These are phyloP conservation scores for Electrophaes corylata DNA, from an alignment of 2,888 invertebrate genomes.

Conservation along the genomic window DNA sequence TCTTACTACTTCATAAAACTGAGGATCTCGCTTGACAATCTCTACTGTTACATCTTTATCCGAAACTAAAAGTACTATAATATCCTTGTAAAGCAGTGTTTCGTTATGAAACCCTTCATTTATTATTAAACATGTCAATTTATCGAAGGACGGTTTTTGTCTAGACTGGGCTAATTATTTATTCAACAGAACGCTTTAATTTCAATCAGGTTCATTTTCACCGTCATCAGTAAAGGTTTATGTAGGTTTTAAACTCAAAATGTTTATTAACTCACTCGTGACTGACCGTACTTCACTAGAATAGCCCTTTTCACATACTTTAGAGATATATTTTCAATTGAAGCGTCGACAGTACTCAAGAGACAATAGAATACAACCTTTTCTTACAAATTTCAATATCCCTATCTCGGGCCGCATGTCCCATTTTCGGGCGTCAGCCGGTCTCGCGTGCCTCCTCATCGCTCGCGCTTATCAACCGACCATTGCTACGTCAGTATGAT, in stretches of 20 bases:
- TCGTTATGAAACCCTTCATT: constrained; percentile 2
- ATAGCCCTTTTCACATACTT: background rate
- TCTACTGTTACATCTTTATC: no score
- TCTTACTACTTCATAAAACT: no score
- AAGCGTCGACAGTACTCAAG: constrained; percentile 1
- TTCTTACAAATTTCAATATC: constrained; percentile 29
- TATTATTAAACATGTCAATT: constrained; percentile 4
- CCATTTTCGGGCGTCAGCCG: constrained; percentile 22
- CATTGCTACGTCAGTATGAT: constrained; percentile 61
- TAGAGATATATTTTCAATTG: constrained; percentile 11
- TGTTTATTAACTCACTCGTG: background rate
- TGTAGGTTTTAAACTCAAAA: background rate
- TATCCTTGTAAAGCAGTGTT: background rate
- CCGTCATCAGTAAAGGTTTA: no score
- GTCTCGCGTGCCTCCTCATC: constrained; percentile 35
- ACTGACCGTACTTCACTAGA: background rate
- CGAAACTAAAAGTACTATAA: no score
- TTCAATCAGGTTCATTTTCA: background rate
- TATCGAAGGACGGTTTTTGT: constrained; percentile 4
- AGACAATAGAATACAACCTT: constrained; percentile 20
- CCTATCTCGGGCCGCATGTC: constrained; percentile 26
- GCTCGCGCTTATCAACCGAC: constrained; percentile 56
- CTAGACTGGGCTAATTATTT: constrained; percentile 15
- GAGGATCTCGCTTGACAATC: background rate
- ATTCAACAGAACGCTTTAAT: constrained; percentile 2